Evolutionary conservation across 2,888 invertebrate genomes (phyloP).

Genomic region (Lycocerus yunnanus): DNA sequence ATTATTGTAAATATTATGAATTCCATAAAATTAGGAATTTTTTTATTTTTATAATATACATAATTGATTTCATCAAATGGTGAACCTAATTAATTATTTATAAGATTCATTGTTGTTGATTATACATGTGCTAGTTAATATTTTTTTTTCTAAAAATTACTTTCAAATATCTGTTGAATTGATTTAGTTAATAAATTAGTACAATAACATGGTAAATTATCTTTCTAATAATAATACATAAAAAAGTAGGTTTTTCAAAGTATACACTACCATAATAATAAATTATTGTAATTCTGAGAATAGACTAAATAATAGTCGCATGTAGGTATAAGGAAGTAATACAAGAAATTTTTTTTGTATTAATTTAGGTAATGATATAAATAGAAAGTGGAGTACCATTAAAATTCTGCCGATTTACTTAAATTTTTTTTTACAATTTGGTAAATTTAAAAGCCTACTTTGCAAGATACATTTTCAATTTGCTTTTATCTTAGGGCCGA

Average conservation of each 20-base stretch:
- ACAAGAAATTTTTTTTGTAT: not conserved
- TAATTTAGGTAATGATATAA: not conserved
- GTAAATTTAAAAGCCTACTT: not conserved
- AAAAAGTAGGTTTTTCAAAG: not conserved
- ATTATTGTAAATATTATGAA: not conserved
- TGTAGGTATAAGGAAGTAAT: not conserved
- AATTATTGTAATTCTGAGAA: not conserved
- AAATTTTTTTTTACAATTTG: not conserved
- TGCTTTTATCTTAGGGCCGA: slow-evolving; percentile 73
- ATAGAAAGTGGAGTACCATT: not conserved
- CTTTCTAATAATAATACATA: not conserved
- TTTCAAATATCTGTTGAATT: not conserved
- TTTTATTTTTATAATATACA: not conserved
- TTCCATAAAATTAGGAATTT: not conserved
- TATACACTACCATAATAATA: not conserved
- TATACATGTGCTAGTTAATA: not conserved
- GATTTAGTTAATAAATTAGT: not conserved
- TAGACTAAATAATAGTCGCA: not conserved
- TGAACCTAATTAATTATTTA: not conserved
- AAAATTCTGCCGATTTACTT: not conserved
- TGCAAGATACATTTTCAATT: not conserved
- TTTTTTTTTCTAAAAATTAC: not conserved
- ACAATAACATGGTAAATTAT: not conserved
- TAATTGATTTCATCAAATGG: not conserved
- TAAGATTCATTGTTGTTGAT: not conserved